These are phyloP conservation scores for Macquaria australasica DNA, from an alignment of 2,113 vertebrate genomes.

Conservation along the genomic window DNA sequence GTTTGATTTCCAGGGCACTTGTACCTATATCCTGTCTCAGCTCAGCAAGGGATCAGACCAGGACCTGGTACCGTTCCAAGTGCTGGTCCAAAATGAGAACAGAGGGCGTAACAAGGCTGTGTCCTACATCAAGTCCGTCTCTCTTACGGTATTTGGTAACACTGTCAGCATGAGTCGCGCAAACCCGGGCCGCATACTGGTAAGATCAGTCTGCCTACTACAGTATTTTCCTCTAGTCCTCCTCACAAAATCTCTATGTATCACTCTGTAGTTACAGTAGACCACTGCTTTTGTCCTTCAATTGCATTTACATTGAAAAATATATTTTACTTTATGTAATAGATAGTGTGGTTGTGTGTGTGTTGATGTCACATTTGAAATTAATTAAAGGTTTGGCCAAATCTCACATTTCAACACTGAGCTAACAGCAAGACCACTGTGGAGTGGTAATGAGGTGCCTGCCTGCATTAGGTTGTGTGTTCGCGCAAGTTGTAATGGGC, in stretches of 20 bases:
- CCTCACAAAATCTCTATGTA: background rate
- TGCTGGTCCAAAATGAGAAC: slow-evolving; percentile 50
- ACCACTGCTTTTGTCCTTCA: background rate
- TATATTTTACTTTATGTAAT: too few species aligned
- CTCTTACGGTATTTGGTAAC: slow-evolving; percentile 26
- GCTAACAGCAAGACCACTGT: too few species aligned
- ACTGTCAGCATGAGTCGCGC: slow-evolving; percentile 49
- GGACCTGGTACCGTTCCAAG: slow-evolving; percentile 14
- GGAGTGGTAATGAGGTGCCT: too few species aligned
- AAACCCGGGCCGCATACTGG: slow-evolving; percentile 10
- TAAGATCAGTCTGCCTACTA: slow-evolving; percentile 4
- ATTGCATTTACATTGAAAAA: too few species aligned
- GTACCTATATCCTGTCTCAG: slow-evolving; percentile 41
- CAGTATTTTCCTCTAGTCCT: background rate
- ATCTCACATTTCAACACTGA: too few species aligned
- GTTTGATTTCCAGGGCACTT: slow-evolving; percentile 58
- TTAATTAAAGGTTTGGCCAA: too few species aligned
- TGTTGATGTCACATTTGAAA: too few species aligned
- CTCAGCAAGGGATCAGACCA: background rate
- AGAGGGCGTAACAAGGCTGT: slow-evolving; percentile 43
- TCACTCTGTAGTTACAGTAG: background rate
- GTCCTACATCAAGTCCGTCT: slow-evolving; percentile 43
- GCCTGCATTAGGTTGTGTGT: too few species aligned
- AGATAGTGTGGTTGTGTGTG: too few species aligned
- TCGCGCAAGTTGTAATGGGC: too few species aligned